These are phyloP conservation scores for Scleropages formosus DNA, from an alignment of 2,797 vertebrate genomes.

Conservation along the genomic window DNA sequence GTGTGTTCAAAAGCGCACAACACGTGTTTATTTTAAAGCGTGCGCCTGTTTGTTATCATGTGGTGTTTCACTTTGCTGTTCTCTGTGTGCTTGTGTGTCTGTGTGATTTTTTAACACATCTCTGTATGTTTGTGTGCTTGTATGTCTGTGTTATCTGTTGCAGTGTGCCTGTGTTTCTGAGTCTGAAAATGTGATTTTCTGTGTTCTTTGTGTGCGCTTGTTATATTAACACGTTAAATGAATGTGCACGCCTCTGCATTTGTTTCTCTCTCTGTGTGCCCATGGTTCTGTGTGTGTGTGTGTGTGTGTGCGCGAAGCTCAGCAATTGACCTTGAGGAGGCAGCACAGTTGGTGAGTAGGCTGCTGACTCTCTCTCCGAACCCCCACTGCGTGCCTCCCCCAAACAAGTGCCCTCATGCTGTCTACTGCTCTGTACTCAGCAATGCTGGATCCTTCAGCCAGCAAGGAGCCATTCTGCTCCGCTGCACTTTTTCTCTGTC, in stretches of 20 bases:
- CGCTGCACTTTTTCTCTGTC: conserved; percentile 27
- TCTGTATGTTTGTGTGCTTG: too few relatives aligned
- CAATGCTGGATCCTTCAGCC: conserved; percentile 13
- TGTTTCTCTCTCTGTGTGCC: background rate
- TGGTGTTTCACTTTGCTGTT: too few relatives aligned
- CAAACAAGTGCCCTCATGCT: conserved; percentile 17
- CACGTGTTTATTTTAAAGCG: too few relatives aligned
- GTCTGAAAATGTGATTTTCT: too few relatives aligned
- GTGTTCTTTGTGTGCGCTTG: too few relatives aligned
- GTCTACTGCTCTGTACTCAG: conserved; percentile 21
- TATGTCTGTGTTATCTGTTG: too few relatives aligned
- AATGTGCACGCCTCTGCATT: background rate
- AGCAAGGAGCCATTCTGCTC: conserved; percentile 26
- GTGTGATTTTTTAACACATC: too few relatives aligned
- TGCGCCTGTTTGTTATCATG: too few relatives aligned
- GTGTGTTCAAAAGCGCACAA: too few relatives aligned
- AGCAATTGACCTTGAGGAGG: conserved; percentile 71
- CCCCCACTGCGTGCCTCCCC: conserved; percentile 34
- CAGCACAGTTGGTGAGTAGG: conserved; percentile 65
- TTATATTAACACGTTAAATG: too few relatives aligned
- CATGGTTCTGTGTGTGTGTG: conserved; percentile 7
- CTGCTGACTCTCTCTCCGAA: conserved; percentile 47
- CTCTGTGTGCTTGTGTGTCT: too few relatives aligned
- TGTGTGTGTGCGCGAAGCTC: conserved; percentile 37
- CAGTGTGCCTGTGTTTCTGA: too few relatives aligned